phyloP scores from a whole-genome alignment of 2,113 vertebrate species.

The Takifugu bimaculatus region DNA sequence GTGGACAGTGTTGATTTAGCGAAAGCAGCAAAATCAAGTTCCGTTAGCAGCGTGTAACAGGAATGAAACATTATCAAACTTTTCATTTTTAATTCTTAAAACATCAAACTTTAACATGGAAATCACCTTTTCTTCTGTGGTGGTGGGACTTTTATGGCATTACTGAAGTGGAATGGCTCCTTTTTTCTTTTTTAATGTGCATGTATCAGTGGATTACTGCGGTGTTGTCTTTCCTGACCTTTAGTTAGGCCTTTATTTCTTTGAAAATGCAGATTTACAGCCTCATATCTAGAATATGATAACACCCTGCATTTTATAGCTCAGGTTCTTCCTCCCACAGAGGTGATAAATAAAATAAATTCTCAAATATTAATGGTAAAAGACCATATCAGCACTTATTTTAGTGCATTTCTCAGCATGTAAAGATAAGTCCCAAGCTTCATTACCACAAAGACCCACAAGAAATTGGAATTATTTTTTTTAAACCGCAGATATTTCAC shows the following conservation, averaged over 20 bases:
- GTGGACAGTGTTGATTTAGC: no score
- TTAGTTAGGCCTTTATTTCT: background rate
- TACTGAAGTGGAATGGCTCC: constrained; percentile 9
- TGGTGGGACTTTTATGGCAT: background rate
- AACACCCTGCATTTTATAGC: background rate
- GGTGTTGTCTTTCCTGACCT: background rate
- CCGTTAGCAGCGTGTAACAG: background rate
- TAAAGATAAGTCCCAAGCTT: background rate
- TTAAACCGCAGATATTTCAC: no score
- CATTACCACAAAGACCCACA: no score
- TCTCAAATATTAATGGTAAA: background rate
- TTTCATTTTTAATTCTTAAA: background rate
- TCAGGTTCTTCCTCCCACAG: background rate
- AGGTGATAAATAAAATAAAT: background rate
- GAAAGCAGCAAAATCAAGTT: background rate
- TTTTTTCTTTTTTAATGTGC: background rate
- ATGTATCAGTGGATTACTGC: background rate
- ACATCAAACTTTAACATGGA: no score
- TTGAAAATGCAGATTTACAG: background rate
- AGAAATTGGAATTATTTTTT: no score
- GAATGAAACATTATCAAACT: background rate
- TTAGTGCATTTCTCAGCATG: background rate
- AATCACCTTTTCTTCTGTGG: constrained; percentile 12
- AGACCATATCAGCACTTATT: background rate
- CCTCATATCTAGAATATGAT: no score